Percentiles rank a stretch among this genome's conserved stretches.
Evolutionary conservation across 2,113 vertebrate genomes (phyloP).

Genomic region (Mobula hypostoma): DNA sequence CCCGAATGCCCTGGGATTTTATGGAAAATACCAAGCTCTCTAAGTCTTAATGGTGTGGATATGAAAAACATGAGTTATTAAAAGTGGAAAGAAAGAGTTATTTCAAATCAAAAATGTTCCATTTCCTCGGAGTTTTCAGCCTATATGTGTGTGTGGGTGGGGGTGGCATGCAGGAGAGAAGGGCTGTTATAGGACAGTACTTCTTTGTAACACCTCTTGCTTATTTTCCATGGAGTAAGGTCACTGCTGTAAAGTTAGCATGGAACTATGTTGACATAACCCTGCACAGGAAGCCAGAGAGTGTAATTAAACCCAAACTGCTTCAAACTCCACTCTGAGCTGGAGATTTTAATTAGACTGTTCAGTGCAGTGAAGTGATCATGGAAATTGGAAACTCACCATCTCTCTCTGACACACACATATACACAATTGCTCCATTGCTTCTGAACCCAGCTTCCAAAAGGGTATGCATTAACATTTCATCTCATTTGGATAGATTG

Average conservation of each 20-base stretch:
- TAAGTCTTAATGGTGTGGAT: not conserved
- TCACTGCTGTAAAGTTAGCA: constrained; percentile 42
- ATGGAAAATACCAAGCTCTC: not conserved
- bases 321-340: constrained; percentile 41
- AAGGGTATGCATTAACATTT: too few relatives aligned
- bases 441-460: not conserved
- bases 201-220: constrained; percentile 48
- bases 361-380: not conserved
- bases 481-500: not conserved
- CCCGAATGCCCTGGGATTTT: not conserved
- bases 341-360: not conserved
- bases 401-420: too few relatives aligned
- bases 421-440: not conserved
- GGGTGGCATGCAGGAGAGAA: not conserved
- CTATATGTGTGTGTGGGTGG: not conserved
- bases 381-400: not conserved
- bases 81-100: constrained; percentile 10
- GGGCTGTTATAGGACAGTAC: constrained; percentile 47
- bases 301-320: constrained; percentile 47
- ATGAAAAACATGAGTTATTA: constrained; percentile 19
- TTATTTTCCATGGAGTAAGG: constrained; percentile 42
- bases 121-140: not conserved
- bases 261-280: constrained; percentile 50
- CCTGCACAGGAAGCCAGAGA: constrained; percentile 50
- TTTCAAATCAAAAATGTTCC: not conserved